Conservation (phyloP, 1,140 invertebrate species). For the Monomorium pharaonis region DNA sequence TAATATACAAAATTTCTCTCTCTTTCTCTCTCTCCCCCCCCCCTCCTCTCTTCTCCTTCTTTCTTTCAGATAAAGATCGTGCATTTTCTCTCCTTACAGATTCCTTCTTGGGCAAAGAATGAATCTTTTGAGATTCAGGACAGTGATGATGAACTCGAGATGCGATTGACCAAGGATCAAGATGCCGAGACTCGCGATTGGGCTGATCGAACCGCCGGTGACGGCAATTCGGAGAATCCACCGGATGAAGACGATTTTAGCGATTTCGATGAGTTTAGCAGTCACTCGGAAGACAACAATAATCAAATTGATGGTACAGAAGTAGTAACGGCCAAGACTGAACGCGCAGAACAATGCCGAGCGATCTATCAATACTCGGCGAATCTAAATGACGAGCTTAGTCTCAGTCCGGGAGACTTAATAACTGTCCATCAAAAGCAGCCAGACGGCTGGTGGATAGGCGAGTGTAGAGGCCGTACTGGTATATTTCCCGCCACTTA, state of each 20-base stretch:
- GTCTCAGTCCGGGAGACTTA: constrained; percentile 92
- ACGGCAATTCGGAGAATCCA: constrained; percentile 90
- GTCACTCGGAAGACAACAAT: constrained; percentile 83
- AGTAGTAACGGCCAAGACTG: constrained; percentile 74
- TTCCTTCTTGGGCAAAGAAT: constrained; percentile 91
- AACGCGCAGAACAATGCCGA: constrained; percentile 89
- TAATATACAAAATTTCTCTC: background rate
- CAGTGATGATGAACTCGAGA: constrained; percentile 84
- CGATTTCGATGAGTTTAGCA: constrained; percentile 86
- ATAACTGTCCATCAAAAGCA: constrained; percentile 96
- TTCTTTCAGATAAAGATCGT: too few species aligned
- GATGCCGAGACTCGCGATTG: constrained; percentile 85
- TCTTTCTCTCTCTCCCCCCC: background rate
- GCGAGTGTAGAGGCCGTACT: constrained; percentile 92
- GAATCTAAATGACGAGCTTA: constrained; percentile 95
- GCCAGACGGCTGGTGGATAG: constrained; percentile 98
- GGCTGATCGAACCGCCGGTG: constrained; percentile 92
- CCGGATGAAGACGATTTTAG: constrained; percentile 83
- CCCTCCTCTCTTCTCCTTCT: too few species aligned
- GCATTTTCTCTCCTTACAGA: constrained; percentile 82
- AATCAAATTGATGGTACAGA: constrained; percentile 79
- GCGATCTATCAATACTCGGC: constrained; percentile 95
- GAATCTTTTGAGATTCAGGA: constrained; percentile 87
- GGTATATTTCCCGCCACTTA: constrained; percentile 98
- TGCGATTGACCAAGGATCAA: constrained; percentile 80